Base-by-base conservation (phyloP, 2,797 vertebrate species). In the Chromobotia macracanthus region DNA sequence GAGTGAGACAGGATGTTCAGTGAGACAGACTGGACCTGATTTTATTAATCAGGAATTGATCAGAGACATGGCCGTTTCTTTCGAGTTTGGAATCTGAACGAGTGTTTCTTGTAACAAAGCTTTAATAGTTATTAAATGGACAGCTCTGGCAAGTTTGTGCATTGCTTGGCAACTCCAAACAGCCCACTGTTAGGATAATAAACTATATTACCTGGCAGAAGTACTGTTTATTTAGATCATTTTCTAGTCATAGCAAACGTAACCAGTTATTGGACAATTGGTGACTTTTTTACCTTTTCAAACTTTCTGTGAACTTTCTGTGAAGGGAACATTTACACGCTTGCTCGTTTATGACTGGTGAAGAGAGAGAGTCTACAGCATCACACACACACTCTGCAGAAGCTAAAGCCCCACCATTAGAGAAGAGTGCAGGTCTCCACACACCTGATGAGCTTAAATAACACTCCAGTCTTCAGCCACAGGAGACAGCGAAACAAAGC, bases 371-470 rank as follows among this genome's bases (percentile, higher is more conserved):
- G 31, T 5, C 0, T 31, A 28, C 19, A 23, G 51, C 28, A 51
- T 73, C 35, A 55, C 66, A 41, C 61, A 56, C 31, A 75, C 46
- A 75, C 64, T 31, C 31, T 80, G 21, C 11, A 50, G 5, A 66
- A 60, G 25, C 58, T 80, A 84, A 67, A 69, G 71, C 60, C 18
- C 16, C 46, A 69, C 67, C 56, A 74, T 86, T 79, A 31, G 41
- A 11, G 51, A 53, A 72, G 50, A n/a, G 23, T 44, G 13, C 46
- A 11, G 71, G 28, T 48, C n/a, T 66, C 53, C 73, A 69, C 71
- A 77, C 74, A 75, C 46, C 53, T 65, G 38, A 85, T 83, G 44
- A 76, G 72, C 46, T 67, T 79, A 72, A 87, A 82, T 82, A 7
- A 35, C 21, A 16, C 21, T 50, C 19, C 31, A 76, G 46, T 75